Evolutionary conservation across 2,888 invertebrate genomes (phyloP), one percentile per base, ranked within the genome.

Genomic region (Tetragonisca angustula): DNA sequence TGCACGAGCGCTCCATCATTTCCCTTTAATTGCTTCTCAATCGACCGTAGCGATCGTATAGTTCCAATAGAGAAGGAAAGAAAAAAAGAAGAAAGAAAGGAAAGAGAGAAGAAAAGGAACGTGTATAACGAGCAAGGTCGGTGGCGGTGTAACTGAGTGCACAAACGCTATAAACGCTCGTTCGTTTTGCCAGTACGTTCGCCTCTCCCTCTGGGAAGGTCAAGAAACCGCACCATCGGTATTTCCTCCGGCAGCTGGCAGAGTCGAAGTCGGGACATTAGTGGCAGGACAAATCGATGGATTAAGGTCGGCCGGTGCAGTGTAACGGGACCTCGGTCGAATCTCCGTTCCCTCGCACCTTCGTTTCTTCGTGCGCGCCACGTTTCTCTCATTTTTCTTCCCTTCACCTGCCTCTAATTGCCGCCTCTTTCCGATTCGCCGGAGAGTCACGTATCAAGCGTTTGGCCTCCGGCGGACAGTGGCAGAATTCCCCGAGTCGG

Each of bases 271-370:
- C 24, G 62, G 21, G 27, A 69, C 72, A 80, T 81, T 81, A 87
- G 70, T 73, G 68, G 64, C 52, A 59, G 76, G 78, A 78, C 84
- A 87, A 87, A 87, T 87, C 87, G 87, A 87, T 84, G 79, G 87
- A 87, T 87, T 87, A 87, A 81, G 81, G 76, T 78, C 80, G 76
- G 62, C 75, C 69, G 67, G 76, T 62, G 49, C 67, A 67, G 59
- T 62, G 72, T 69, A 77, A 85, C 77, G 72, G 75, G 36, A 52
- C 59, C 76, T 74, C 62, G 59, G 36, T 79, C 36, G 76, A 49
- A 49, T 74, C 70, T 59, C 76, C 59, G 59, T 69, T 75, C 52
- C 75, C n/a, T 17, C n/a, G 4, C 3, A 4, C 32, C 5, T 6
- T 32, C 4, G 27, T 49, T 21, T n/a, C 49, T 59, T n/a, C 6